Base-by-base conservation (phyloP, 2,113 vertebrate genomes). In the Chloebia gouldiae region DNA sequence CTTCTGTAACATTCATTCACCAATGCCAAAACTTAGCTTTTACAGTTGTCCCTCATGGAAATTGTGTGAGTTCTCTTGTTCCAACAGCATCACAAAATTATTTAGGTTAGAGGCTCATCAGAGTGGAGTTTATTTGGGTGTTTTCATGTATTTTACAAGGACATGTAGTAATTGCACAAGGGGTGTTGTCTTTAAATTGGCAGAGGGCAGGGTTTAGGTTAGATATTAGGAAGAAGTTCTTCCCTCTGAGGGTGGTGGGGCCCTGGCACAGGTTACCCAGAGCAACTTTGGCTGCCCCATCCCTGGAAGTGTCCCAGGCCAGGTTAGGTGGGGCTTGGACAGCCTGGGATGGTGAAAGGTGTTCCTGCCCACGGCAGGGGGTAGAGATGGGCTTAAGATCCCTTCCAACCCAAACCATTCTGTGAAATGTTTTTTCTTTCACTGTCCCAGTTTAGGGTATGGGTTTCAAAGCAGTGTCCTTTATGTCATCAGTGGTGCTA, bases 181-280 rank as follows among this genome's bases (percentile, higher is more conserved):
- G 66, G 6, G 3, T 50, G 27, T 63, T 63, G 22, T 19, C 40
- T 82, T 82, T 49, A 19, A 68, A 49, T 16, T 90, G 54, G 4
- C 47, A 49, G 35, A 56, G 19, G 27, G 8, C 18, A 35, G 35
- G 35, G 4, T 63, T 63, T 28, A 42, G 56, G 14, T 69, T 13
- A 4, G 18, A 49, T 63, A 37, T 20, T 13, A 20, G 19, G 22
- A 44, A 83, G 22, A 44, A 83, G 37, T 70, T 20, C 8, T 77
- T 56, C 35, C 15, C 13, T 49, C 0, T 24, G 22, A 56, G 10
- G 15, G 5, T 61, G 49, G 6, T 0, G 0, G 23, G 35, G 15
- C 54, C 14, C 35, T 33, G 56, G 49, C 56, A 56, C 31, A 56
- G 35, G 4, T 0, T 77, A 17, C 8, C 63, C 79, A 76, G 31